Base-by-base conservation (phyloP, 2,113 vertebrate genomes). In the Capreolus pygargus region DNA sequence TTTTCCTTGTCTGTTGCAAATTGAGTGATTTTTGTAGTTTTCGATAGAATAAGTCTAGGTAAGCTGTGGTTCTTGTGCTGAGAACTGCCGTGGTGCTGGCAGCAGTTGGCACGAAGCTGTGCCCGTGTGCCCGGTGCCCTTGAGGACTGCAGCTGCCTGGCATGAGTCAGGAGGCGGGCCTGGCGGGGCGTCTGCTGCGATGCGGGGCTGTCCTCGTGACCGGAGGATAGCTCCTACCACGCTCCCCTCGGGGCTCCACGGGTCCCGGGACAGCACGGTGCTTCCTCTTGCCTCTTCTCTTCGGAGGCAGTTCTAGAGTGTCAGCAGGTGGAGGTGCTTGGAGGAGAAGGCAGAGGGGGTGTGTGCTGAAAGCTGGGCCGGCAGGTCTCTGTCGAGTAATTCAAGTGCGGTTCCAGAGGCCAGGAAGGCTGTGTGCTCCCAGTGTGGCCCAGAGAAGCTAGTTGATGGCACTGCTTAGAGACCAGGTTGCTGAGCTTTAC, bases 121-220 rank as follows among this genome's bases (percentile, higher is more conserved):
- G 36, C n/a, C 64, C 1, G 3, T 39, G 6, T 64, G 60, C 10
- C 5, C 1, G 11, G 45, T 0, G 1, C 23, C n/a, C 23, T 27
- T 3, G 6, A 19, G 57, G 2, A 1, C 54, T 27, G 23, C 19
- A 19, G 57, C 45, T 1, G 1, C 1, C 2, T 58, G 82, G 28
- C 15, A 2, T 10, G 25, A 12, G 54, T 17, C 64, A 15, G 52
- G 43, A 16, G 23, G 27, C 1, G 1, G 27, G 17, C 52, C 25
- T 23, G 17, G 12, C 1, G 2, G 47, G 30, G 17, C 28, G 11
- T 23, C 33, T 82, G 33, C 52, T 25, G 81, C 4, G 4, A 7
- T 13, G 19, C 11, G 5, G 33, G 50, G 50, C 33, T 25, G 21
- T n/a, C 19, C 79, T n/a, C 5, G 3, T 7, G 30, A 6, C 17